Evolutionary conservation across 1,140 invertebrate species (phyloP), one percentile per base, ranked within the genome.

Genomic region (Planococcus citri): DNA sequence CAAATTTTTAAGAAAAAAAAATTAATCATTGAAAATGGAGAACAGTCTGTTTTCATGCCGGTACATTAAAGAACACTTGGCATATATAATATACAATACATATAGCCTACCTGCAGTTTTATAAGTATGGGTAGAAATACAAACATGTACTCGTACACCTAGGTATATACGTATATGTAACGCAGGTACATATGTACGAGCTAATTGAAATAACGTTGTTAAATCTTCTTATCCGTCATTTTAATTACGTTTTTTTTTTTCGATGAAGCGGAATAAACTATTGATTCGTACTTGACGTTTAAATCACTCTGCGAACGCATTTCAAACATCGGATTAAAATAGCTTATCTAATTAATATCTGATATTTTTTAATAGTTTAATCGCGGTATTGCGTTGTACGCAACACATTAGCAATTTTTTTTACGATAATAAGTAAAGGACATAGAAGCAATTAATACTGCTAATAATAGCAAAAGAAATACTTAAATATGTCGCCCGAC

Each of bases 171-270:
- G n/a, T n/a, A n/a, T n/a, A n/a, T n/a, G 33, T 37, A 8, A 37
- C 33, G 14, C 33, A 37, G 14, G 33, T 51, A 51, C 41, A 51
- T 20, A 51, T 51, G 17, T 17, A 17, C 17, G 17, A 20, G 10
- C 6, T 51, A 51, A 51, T 51, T 9, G 41, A 51, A 51, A 51
- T 17, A 51, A 51, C 41, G 41, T 51, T 51, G 41, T 51, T 51
- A 51, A 51, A 51, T 51, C 41, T 51, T 51, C 41, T 14, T 51
- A 51, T 51, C 41, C 41, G 41, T 51, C 41, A 51, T 51, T 51
- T 51, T 51, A 51, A 51, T 51, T 51, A 51, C 41, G 41, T 51
- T 51, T 51, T 51, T 51, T 51, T 51, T 51, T 51, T 51, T 51
- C 41, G 10, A 51, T 51, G 41, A 51, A 51, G 41, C 41, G 41